phyloP scores from a whole-genome alignment of 2,797 vertebrate genomes.

The Megaceryle alcyon region DNA sequence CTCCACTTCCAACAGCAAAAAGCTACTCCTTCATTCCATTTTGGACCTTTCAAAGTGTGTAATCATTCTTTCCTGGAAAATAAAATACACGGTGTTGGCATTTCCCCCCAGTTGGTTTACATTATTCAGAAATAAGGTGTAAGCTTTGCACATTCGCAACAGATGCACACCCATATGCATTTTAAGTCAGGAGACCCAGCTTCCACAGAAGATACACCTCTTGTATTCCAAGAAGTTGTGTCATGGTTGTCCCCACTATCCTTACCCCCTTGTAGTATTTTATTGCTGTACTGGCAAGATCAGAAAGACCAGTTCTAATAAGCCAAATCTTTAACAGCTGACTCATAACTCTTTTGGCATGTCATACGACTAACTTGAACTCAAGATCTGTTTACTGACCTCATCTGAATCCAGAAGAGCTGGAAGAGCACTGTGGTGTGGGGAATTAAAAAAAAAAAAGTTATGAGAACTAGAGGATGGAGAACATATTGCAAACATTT shows the following conservation, averaged over 20 bases:
- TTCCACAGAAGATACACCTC: not conserved
- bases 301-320: not conserved
- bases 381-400: slow-evolving; percentile 77
- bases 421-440: slow-evolving; percentile 79
- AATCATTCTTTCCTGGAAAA: slow-evolving; percentile 91
- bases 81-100: not conserved
- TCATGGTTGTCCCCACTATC: not conserved
- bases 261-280: not conserved
- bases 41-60: slow-evolving; percentile 96
- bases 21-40: slow-evolving; percentile 87
- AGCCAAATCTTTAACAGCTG: not conserved
- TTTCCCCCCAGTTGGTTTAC: not conserved
- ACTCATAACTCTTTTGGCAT: slow-evolving; percentile 35
- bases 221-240: not conserved
- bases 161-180: fast-evolving
- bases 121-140: not conserved
- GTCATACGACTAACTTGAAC: slow-evolving; percentile 22
- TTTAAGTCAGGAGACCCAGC: not conserved
- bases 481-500: not conserved
- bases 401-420: slow-evolving; percentile 86
- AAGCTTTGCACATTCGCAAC: not conserved
- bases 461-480: not conserved
- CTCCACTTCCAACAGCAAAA: slow-evolving; percentile 51
- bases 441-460: not conserved
- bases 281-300: not conserved